A percentile compares a stretch with the other conserved stretches of the same genome.
Conservation (phyloP, 2,888 invertebrate species). For the Cepaea hortensis region DNA sequence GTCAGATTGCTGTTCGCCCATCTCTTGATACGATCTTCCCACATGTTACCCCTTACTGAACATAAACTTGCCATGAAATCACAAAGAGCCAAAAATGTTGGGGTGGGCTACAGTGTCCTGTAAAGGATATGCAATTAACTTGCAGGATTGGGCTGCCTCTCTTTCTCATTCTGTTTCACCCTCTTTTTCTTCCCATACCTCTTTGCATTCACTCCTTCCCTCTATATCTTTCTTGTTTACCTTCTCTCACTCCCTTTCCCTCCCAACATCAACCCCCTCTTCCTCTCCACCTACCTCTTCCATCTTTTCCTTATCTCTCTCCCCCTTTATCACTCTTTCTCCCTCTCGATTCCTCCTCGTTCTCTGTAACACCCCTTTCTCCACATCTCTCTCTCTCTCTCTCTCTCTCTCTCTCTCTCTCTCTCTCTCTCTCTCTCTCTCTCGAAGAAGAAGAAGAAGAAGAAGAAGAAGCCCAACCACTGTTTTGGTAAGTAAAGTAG, state of each 20-base stretch:
- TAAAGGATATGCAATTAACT: no score
- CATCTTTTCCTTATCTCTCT: not conserved
- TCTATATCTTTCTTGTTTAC: not conserved
- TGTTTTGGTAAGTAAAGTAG: no score
- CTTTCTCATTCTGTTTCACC: not conserved
- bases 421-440: constrained; percentile 28
- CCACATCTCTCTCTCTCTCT: constrained; percentile 27
- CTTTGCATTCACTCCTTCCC: not conserved
- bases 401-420: constrained; percentile 32
- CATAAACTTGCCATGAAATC: no score
- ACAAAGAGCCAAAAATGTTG: no score
- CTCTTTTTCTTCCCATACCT: constrained; percentile 1
- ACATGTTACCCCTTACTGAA: no score
- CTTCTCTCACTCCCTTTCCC: constrained; percentile 8
- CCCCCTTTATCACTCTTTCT: not conserved
- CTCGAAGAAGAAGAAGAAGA: not conserved
- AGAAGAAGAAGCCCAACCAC: no score
- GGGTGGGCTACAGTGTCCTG: no score
- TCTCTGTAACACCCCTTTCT: not conserved
- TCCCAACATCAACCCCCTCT: not conserved
- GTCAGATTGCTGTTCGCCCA: no score
- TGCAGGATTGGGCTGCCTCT: not conserved
- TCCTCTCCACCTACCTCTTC: constrained; percentile 6
- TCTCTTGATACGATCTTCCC: no score
- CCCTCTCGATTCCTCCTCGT: not conserved